These are phyloP conservation scores for Zenarchopterus dispar DNA, from an alignment of 2,797 vertebrate genomes.

Conservation along the genomic window DNA sequence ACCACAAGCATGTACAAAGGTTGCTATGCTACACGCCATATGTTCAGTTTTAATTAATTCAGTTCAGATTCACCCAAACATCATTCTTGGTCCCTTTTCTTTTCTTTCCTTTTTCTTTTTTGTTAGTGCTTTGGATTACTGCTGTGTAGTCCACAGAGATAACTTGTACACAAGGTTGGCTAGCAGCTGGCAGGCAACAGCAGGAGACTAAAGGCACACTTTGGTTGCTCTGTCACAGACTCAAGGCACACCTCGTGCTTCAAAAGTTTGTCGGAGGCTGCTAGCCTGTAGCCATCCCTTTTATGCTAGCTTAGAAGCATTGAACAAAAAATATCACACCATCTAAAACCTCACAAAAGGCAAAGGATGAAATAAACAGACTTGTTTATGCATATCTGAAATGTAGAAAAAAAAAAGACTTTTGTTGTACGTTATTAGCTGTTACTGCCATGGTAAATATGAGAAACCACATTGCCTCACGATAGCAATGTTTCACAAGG, in stretches of 20 bases:
- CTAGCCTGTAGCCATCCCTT: no score
- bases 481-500: no score
- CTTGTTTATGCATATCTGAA: constrained; percentile 19
- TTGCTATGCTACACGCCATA: background rate
- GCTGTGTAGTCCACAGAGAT: constrained; percentile 37
- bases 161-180: constrained; percentile 10
- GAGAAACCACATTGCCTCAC: no score
- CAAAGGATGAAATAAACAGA: background rate
- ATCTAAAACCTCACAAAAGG: no score
- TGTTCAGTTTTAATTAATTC: background rate
- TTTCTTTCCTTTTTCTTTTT: background rate
- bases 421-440: background rate
- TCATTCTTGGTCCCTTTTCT: background rate
- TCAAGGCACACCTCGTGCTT: constrained; percentile 4
- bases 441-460: no score
- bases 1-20: background rate
- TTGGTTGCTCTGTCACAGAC: constrained; percentile 13
- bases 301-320: no score
- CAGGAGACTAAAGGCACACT: constrained; percentile 13
- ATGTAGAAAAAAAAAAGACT: constrained; percentile 19
- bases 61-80: background rate
- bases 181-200: constrained; percentile 15
- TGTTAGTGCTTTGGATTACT: constrained; percentile 32
- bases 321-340: no score
- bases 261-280: background rate